Evolutionary conservation across 2,888 invertebrate genomes (phyloP).

Genomic region (Odontocerum albicorne): DNA sequence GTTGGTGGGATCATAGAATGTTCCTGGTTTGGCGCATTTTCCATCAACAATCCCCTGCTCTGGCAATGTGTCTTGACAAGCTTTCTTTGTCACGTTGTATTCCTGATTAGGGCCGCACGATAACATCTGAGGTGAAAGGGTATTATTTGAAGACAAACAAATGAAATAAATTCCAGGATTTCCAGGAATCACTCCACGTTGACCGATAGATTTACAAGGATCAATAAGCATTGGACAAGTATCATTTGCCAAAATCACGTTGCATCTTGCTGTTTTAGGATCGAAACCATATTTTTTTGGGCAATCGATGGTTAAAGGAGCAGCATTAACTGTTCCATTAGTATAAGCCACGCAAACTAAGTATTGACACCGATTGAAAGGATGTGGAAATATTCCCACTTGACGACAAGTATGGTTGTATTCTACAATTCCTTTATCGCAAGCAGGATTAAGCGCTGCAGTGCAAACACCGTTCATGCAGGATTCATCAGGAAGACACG

Average conservation of each 20-base stretch:
- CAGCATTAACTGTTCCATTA: neutral
- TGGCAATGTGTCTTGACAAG: no score
- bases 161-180: constrained; percentile 23
- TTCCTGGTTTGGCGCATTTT: constrained; percentile 1
- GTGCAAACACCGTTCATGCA: no score
- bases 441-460: constrained; percentile 16
- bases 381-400: constrained; percentile 27
- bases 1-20: constrained; percentile 9
- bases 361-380: constrained; percentile 24
- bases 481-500: no score
- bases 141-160: no score
- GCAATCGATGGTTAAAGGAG: neutral
- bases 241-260: neutral
- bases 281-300: constrained; percentile 4
- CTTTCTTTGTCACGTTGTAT: no score
- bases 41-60: no score
- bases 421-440: neutral
- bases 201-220: constrained; percentile 1
- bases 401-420: constrained; percentile 20
- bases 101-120: no score
- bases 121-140: no score
- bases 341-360: constrained; percentile 19
- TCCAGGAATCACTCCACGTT: constrained; percentile 9
- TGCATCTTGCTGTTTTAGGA: neutral
- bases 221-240: constrained; percentile 1